Evolutionary conservation across 2,888 invertebrate genomes (phyloP).

Genomic region (Ochropleura leucogaster): DNA sequence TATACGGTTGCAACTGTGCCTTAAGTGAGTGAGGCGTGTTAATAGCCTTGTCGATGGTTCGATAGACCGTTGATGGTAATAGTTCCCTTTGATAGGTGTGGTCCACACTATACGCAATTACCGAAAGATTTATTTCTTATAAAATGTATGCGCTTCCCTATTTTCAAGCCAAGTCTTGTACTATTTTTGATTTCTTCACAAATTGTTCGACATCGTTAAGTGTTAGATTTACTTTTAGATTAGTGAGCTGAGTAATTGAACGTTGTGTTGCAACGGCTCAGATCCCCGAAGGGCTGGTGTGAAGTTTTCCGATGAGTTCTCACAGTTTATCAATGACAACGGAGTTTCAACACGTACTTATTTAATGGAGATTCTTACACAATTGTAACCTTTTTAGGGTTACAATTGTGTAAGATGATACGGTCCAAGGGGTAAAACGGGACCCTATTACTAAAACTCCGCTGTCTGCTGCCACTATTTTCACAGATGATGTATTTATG

Average conservation of each 20-base stretch:
- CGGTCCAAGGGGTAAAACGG: too few relatives aligned
- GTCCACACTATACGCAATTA: constrained; percentile 71
- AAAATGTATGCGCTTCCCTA: constrained; percentile 63
- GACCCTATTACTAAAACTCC: too few relatives aligned
- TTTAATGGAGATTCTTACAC: constrained; percentile 1
- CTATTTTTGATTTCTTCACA: constrained; percentile 63
- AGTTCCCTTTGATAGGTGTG: constrained; percentile 74
- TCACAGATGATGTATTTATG: too few relatives aligned
- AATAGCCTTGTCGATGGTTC: constrained; percentile 76
- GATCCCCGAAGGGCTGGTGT: constrained; percentile 30
- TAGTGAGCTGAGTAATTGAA: constrained; percentile 54
- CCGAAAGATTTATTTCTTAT: constrained; percentile 71
- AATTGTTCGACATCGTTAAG: constrained; percentile 51
- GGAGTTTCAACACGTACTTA: constrained; percentile 8
- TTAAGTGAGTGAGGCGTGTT: constrained; percentile 70
- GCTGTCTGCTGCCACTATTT: too few relatives aligned
- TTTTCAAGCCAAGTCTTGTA: constrained; percentile 62
- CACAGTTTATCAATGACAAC: constrained; percentile 38
- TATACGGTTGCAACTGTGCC: constrained; percentile 54
- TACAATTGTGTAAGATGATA: too few relatives aligned
- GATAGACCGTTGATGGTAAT: constrained; percentile 72
- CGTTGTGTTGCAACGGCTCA: constrained; percentile 42
- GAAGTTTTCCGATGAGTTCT: constrained; percentile 38
- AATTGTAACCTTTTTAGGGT: background rate
- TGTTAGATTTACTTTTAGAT: constrained; percentile 62